These are phyloP conservation scores for Microtus ochrogaster DNA, from an alignment of 2,113 vertebrate genomes.

Conservation along the genomic window DNA sequence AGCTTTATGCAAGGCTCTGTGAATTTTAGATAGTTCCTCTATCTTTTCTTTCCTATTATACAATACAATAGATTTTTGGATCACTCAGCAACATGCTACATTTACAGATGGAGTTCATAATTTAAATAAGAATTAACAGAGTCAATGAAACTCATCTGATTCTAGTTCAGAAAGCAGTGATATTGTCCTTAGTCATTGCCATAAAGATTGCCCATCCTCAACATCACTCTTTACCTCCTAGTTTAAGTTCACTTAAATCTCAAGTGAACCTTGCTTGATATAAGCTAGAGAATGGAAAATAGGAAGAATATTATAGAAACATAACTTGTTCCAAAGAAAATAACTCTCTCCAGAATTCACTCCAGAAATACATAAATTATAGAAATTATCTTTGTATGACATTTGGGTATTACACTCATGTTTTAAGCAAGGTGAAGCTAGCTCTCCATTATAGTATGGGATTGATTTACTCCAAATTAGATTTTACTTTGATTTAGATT, in stretches of 20 bases:
- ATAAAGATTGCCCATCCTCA: not conserved
- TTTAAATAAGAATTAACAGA: conserved; percentile 45
- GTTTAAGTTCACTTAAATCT: not conserved
- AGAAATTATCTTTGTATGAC: not conserved
- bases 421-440: not conserved
- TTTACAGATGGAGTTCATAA: not conserved
- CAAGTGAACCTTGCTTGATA: not conserved
- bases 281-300: not conserved
- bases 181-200: not conserved
- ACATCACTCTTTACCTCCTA: not conserved
- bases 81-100: not conserved
- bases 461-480: not conserved
- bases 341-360: not conserved
- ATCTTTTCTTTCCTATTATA: conserved; percentile 33
- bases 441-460: not conserved
- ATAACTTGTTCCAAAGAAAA: not conserved
- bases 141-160: not conserved
- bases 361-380: not conserved
- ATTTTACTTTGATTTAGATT: conserved; percentile 14
- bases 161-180: not conserved
- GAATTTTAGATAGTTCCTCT: conserved; percentile 3
- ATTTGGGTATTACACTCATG: not conserved
- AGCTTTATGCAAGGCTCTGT: not conserved
- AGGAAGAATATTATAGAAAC: not conserved
- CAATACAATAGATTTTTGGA: not conserved